Conservation (phyloP, 2,888 invertebrate genomes). For the Dicranocentrus wangi region DNA sequence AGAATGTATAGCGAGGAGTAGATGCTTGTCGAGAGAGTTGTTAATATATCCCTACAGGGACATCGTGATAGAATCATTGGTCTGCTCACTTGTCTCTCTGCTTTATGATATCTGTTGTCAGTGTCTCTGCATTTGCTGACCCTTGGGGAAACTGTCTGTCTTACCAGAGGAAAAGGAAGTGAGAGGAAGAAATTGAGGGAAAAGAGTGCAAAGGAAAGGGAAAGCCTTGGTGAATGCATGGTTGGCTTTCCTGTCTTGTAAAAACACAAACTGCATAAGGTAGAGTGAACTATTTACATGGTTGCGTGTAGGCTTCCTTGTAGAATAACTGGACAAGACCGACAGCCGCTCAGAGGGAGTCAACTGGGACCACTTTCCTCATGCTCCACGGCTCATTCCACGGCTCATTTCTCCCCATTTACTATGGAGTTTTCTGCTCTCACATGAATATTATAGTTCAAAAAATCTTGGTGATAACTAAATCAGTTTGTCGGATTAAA, state of each 20-base stretch:
- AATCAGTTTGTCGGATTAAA: too few relatives aligned
- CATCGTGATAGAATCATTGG: slow-evolving; percentile 59
- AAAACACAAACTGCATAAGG: slow-evolving; percentile 8
- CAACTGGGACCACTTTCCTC: slow-evolving; percentile 66
- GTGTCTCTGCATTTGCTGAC: slow-evolving; percentile 53
- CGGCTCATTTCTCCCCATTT: slow-evolving; percentile 64
- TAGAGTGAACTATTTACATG: too few relatives aligned
- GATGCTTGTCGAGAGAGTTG: slow-evolving; percentile 49
- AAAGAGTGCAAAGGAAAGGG: slow-evolving; percentile 6
- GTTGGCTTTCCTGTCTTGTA: slow-evolving; percentile 17
- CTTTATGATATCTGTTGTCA: slow-evolving; percentile 59
- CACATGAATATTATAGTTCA: too few relatives aligned
- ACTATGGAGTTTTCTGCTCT: slow-evolving; percentile 1
- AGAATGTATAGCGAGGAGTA: neutral
- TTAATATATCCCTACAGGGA: slow-evolving; percentile 60
- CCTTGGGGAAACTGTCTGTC: slow-evolving; percentile 62
- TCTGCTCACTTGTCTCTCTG: slow-evolving; percentile 61
- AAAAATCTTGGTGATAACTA: too few relatives aligned
- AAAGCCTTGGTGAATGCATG: slow-evolving; percentile 30
- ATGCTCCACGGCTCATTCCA: slow-evolving; percentile 56
- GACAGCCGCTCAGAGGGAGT: slow-evolving; percentile 36
- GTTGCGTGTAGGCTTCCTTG: neutral
- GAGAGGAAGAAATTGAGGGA: slow-evolving; percentile 45
- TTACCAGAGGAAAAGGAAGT: slow-evolving; percentile 46
- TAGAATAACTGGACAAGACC: slow-evolving; percentile 39